phyloP scores from a whole-genome alignment of 2,113 vertebrate genomes.

The Neogale vison region DNA sequence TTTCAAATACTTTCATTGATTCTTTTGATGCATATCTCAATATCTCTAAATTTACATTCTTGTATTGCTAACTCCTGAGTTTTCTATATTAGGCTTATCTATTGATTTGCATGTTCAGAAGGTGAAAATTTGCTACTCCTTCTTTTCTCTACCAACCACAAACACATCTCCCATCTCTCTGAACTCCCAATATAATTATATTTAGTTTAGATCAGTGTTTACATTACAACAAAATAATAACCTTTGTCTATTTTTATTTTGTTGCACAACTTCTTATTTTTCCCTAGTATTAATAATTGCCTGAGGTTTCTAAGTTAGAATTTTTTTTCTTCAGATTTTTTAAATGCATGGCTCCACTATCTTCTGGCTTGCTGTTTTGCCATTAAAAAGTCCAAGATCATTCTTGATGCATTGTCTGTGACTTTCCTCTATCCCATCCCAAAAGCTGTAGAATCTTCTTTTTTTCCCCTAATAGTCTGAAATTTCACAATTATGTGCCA shows the following conservation, averaged over 20 bases:
- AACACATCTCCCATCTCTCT: background rate
- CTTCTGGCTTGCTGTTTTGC: background rate
- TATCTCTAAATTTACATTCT: background rate
- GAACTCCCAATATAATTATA: background rate
- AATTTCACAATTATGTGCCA: background rate
- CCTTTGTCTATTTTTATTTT: background rate
- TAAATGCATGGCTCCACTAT: background rate
- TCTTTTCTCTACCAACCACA: background rate
- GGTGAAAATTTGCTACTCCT: background rate
- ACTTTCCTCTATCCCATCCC: background rate
- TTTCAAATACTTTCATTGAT: conserved; percentile 3
- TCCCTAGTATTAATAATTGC: background rate
- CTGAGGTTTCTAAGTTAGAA: background rate
- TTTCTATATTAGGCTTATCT: background rate
- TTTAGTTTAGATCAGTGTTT: background rate
- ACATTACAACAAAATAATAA: background rate
- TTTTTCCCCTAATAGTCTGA: background rate
- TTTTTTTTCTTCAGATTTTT: background rate
- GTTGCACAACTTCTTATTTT: background rate
- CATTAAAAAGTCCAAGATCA: background rate
- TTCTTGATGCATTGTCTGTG: background rate
- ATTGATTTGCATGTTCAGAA: background rate
- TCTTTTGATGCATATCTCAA: background rate
- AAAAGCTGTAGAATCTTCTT: background rate
- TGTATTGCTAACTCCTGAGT: background rate